Base-by-base conservation (phyloP, 2,797 vertebrate species). In the Prionace glauca region DNA sequence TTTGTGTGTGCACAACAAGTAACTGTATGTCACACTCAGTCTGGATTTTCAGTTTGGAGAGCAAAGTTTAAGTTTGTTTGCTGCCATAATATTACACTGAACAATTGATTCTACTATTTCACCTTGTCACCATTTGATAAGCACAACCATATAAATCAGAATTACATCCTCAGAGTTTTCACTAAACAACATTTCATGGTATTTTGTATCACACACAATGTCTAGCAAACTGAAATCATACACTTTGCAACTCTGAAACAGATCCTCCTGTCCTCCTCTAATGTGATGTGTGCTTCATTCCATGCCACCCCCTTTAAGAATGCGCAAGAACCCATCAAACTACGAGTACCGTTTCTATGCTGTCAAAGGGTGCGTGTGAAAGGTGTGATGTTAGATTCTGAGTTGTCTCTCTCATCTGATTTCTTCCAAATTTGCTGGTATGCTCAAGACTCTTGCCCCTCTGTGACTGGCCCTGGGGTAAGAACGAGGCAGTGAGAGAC, bases 21-120 rank as follows among this genome's bases (percentile, higher is more conserved):
- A 93, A 41, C n/a, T 24, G n/a, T 65, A 60, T 65, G 60, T 93
- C 11, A 2, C 67, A 45, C 65, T 24, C n/a, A 41, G 67, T 93
- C 65, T 41, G 32, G 20, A n/a, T 22, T 71, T 93, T 93, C 91
- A 69, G 3, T 41, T 93, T 93, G 22, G 41, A 71, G 20, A 93
- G 20, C 65, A 93, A 92, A 92, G 62, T 65, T 92, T n/a, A 69
- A 36, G 36, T 92, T 36, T 36, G 91, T 71, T 91, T 93, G 67
- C 62, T 69, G 26, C 65, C 65, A 36, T 71, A 41, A 93, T 69
- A 71, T 93, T 93, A 93, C 65, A 45, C 65, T 93, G 91, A 69
- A 26, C 91, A 67, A 93, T 93, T 93, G 71, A 71, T 93, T 93
- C n/a, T 93, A 45, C n/a, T 22, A 41, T 56, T 90, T 32, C 12